Evolutionary conservation across 2,113 vertebrate genomes (phyloP).

Genomic region (Scopus umbretta): DNA sequence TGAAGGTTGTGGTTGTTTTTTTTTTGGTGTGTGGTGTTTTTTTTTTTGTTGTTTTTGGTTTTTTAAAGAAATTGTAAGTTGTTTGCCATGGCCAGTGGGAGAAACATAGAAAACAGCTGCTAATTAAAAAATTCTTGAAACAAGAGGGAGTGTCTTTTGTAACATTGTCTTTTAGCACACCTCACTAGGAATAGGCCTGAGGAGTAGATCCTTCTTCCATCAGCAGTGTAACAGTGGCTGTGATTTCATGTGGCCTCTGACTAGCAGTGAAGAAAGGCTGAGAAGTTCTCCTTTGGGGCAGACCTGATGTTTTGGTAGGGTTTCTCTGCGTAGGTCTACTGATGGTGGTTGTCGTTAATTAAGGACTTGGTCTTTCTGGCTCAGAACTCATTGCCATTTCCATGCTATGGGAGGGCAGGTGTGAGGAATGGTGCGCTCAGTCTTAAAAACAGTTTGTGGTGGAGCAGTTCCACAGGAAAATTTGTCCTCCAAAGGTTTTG

Average conservation of each 20-base stretch:
- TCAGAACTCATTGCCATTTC: background rate
- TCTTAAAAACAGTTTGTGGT: background rate
- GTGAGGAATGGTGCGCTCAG: background rate
- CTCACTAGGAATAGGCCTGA: background rate
- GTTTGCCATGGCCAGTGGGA: background rate
- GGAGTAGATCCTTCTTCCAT: background rate
- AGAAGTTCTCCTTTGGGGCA: background rate
- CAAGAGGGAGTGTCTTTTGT: background rate
- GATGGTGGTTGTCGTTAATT: background rate
- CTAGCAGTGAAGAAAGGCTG: background rate
- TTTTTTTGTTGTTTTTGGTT: background rate
- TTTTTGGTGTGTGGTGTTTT: no score
- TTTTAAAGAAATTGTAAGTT: background rate
- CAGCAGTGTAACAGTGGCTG: accelerated
- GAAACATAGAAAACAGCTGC: background rate
- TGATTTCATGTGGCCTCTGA: background rate
- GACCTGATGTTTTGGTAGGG: background rate
- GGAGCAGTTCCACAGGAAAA: background rate
- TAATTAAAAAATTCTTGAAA: background rate
- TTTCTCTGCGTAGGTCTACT: background rate
- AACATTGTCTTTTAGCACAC: background rate
- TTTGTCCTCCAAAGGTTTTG: background rate
- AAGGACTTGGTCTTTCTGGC: background rate
- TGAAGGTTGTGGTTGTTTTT: background rate
- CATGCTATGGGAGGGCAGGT: background rate